Conservation (phyloP, 2,888 invertebrate genomes). For the Tetanocera ferruginea region DNA sequence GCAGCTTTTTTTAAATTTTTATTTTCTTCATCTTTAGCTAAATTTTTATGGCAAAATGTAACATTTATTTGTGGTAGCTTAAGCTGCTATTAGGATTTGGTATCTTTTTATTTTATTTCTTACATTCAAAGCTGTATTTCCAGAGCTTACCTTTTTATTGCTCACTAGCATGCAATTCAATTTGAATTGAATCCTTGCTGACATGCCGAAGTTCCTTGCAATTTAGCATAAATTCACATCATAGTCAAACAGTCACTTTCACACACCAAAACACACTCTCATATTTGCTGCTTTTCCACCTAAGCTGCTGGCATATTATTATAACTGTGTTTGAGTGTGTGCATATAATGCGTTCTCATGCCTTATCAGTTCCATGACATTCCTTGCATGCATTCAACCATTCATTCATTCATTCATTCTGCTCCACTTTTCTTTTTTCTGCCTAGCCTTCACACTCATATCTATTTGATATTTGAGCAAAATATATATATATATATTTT, state of each 20-base stretch:
- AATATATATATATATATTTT: neutral
- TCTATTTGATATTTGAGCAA: neutral
- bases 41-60: neutral
- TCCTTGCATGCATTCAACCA: neutral
- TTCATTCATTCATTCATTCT: conserved; percentile 4
- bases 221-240: conserved; percentile 10
- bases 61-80: neutral
- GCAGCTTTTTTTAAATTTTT: neutral
- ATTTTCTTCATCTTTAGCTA: neutral
- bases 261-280: neutral
- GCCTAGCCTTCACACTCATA: neutral
- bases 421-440: conserved; percentile 1
- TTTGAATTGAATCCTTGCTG: conserved; percentile 18
- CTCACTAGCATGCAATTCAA: conserved; percentile 9
- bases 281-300: neutral
- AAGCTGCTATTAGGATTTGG: neutral
- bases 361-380: neutral
- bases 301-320: conserved; percentile 57
- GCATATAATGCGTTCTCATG: neutral
- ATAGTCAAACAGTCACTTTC: neutral
- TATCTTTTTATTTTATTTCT: neutral
- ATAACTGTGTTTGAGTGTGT: neutral
- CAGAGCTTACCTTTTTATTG: conserved; percentile 3
- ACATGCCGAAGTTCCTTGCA: conserved; percentile 10
- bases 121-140: neutral